Evolutionary conservation across 2,888 invertebrate genomes (phyloP).

Genomic region (Amblyjoppa proteus): DNA sequence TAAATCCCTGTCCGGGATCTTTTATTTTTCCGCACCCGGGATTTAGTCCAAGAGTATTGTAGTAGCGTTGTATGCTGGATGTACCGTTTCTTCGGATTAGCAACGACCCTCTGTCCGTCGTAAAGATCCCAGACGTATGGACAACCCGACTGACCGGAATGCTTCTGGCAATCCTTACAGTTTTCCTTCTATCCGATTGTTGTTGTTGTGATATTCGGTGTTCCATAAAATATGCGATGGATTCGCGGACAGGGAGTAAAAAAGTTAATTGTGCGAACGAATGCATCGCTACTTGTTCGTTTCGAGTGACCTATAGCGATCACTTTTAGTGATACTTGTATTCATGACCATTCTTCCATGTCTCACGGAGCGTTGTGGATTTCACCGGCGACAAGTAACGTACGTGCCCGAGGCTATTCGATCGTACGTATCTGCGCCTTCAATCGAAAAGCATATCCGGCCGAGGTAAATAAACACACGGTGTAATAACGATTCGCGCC

Average conservation of each 20-base stretch:
- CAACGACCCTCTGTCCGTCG: conserved; percentile 28
- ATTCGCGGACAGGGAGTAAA: no score
- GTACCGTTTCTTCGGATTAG: conserved; percentile 22
- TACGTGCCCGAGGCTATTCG: conserved; percentile 19
- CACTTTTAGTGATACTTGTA: no score
- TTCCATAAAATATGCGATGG: no score
- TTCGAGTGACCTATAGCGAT: no score
- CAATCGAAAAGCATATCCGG: conserved; percentile 28
- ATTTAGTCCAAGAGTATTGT: neutral
- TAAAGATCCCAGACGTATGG: conserved; percentile 29
- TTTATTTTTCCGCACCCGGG: conserved; percentile 6
- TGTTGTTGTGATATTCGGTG: no score
- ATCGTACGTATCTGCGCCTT: neutral
- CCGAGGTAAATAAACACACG: conserved; percentile 57
- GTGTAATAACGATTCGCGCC: neutral
- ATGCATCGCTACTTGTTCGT: no score
- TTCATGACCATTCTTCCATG: neutral
- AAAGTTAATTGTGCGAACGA: no score
- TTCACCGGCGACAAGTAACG: conserved; percentile 25
- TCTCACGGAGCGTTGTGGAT: conserved; percentile 4
- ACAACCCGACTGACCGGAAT: neutral
- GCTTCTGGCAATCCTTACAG: neutral
- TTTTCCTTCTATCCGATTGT: neutral
- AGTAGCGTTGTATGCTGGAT: neutral
- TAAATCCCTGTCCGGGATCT: conserved; percentile 21